phyloP scores from a whole-genome alignment of 2,888 invertebrate species.

The Mylabris sibirica region DNA sequence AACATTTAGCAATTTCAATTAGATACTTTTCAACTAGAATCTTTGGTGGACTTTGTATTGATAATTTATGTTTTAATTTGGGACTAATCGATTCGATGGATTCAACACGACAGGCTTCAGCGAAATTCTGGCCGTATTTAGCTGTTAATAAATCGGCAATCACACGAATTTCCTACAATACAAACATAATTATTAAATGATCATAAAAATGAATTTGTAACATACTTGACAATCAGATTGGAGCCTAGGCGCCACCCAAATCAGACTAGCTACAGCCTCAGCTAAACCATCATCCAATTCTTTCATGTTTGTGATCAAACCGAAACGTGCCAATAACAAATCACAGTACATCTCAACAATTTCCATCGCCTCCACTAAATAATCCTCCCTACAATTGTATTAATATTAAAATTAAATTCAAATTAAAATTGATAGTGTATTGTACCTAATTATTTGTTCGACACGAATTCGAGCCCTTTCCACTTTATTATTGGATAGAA shows the following conservation, averaged over 20 bases:
- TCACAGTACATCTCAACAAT: constrained; percentile 99
- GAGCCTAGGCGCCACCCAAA: constrained; percentile 96
- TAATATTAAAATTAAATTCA: background rate
- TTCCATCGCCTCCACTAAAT: constrained; percentile 99
- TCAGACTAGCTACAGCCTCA: constrained; percentile 93
- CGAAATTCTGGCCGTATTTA: constrained; percentile 95
- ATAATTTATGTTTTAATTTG: constrained; percentile 91
- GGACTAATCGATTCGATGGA: constrained; percentile 83
- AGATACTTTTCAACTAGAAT: constrained; percentile 92
- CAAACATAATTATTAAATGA: too few species aligned
- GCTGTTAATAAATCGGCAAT: constrained; percentile 87
- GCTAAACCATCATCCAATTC: constrained; percentile 94
- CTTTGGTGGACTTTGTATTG: constrained; percentile 94
- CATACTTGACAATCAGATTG: constrained; percentile 80
- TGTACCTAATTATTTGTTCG: constrained; percentile 91
- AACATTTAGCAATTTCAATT: constrained; percentile 96
- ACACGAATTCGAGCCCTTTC: constrained; percentile 96
- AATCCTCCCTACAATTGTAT: constrained; percentile 80
- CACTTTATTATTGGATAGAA: constrained; percentile 82
- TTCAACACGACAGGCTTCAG: constrained; percentile 86
- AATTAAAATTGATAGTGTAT: background rate
- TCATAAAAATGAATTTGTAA: too few species aligned
- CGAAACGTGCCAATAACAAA: constrained; percentile 93
- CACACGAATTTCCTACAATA: constrained; percentile 70
- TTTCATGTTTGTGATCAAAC: constrained; percentile 96